A percentile compares a stretch with the other conserved stretches of the same genome.
These are phyloP conservation scores for Grus americana DNA, from an alignment of 2,113 vertebrate species.

Conservation along the genomic window DNA sequence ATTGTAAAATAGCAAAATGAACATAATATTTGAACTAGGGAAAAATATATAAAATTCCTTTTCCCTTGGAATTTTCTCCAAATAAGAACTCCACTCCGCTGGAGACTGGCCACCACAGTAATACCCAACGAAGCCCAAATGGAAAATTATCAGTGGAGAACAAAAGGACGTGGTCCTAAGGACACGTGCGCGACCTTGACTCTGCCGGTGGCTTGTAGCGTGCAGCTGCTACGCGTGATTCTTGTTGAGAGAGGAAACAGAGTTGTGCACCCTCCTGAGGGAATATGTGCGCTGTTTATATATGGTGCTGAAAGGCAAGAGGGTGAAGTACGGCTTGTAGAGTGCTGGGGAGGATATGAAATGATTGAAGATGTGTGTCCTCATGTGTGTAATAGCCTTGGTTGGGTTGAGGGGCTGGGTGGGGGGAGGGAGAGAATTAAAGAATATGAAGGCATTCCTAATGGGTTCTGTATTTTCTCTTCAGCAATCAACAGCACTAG, in stretches of 20 bases:
- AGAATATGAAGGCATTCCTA: conserved; percentile 49
- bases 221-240: neutral
- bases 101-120: neutral
- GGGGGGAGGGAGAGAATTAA: conserved; percentile 62
- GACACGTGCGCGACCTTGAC: neutral
- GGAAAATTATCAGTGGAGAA: neutral
- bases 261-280: conserved; percentile 9
- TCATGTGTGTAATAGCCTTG: conserved; percentile 68
- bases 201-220: neutral
- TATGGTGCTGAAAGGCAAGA: conserved; percentile 59
- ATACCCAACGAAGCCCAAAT: neutral
- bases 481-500: conserved; percentile 4
- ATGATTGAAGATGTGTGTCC: conserved; percentile 70
- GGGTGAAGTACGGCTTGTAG: conserved; percentile 29
- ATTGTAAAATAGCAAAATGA: neutral
- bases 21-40: neutral
- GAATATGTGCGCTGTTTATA: conserved; percentile 46
- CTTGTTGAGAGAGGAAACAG: neutral
- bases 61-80: neutral
- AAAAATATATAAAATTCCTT: neutral
- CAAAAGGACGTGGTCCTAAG: conserved; percentile 11
- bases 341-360: conserved; percentile 61
- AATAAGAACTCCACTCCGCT: neutral
- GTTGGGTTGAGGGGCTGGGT: conserved; percentile 37
- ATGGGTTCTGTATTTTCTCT: conserved; percentile 54